Conservation (phyloP, 2,888 invertebrate genomes). For the Cheilosia soror region DNA sequence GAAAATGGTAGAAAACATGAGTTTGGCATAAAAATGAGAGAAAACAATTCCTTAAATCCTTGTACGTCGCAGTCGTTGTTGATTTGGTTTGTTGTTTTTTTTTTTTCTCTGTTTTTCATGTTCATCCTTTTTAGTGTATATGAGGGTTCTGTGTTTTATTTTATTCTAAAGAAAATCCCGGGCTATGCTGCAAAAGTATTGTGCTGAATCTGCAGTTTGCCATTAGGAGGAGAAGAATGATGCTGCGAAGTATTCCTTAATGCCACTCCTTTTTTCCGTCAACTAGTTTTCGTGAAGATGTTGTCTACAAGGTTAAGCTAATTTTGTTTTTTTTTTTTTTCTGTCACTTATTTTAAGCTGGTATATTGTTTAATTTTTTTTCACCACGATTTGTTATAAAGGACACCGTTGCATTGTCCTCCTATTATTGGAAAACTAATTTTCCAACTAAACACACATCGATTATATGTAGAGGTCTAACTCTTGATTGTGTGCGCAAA, state of each 20-base stretch:
- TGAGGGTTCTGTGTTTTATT: slow-evolving; percentile 4
- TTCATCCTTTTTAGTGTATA: slow-evolving; percentile 42
- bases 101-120: slow-evolving; percentile 2
- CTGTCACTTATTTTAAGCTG: background rate
- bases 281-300: slow-evolving; percentile 14
- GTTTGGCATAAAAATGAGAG: slow-evolving; percentile 32
- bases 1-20: slow-evolving; percentile 41
- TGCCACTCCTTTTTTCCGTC: slow-evolving; percentile 51
- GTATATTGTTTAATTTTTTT: background rate
- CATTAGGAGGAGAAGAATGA: background rate
- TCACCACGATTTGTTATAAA: background rate
- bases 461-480: background rate
- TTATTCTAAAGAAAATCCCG: slow-evolving; percentile 10
- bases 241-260: slow-evolving; percentile 42
- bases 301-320: slow-evolving; percentile 58
- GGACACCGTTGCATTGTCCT: slow-evolving; percentile 12
- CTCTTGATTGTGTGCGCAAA: slow-evolving; percentile 7
- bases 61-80: slow-evolving; percentile 44
- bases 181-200: slow-evolving; percentile 19
- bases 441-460: slow-evolving; percentile 20
- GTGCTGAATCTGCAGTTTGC: slow-evolving; percentile 41
- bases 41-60: slow-evolving; percentile 59
- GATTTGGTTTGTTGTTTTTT: slow-evolving; percentile 7
- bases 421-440: background rate
- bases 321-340: slow-evolving; percentile 13